Base-by-base conservation (phyloP, 1,140 invertebrate genomes). In the Microplitis demolitor region DNA sequence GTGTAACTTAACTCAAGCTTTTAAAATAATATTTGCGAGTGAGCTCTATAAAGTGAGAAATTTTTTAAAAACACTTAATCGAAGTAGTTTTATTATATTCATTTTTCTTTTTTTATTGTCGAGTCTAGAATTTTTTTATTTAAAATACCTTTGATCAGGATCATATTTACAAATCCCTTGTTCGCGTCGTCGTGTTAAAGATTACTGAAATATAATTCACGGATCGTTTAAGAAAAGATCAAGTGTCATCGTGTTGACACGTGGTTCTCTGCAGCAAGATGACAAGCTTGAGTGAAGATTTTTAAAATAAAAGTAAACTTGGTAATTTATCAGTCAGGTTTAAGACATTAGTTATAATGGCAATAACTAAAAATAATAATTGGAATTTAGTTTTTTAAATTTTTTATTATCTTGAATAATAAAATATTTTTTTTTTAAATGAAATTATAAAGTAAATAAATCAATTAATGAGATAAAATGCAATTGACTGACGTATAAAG, bases 1-100 rank as follows among this genome's bases (percentile, higher is more conserved):
- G 9, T 53, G 66, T 58, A 54, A 39, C 53, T 35, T 13, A 35
- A 39, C 34, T 37, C 35, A 35, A n/a, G 35, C 60, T 62, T 62
- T 62, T 62, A 9, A 45, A 45, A 45, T 45, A 45, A 11, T 11
- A 45, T 5, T 45, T 11, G 11, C 6, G 39, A 45, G 39, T 31
- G 8, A 58, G 31, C 54, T 58, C 14, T 8, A 58, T 31, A 58
- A 58, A 58, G 54, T 58, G 31, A 16, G 14, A 58, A 58, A 16
- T 31, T 16, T 58, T 39, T 45, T 31, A 1, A 45, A 6, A 45
- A 45, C 39, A 45, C 63, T 66, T 66, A 24, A 66, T 66, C 56
- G 24, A 31, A 16, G 14, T 45, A 61, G n/a, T 45, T 70, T 70
- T 70, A 37, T 6, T 70, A 50, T n/a, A 9, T 56, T 45, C 39